Conservation (phyloP, 2,113 vertebrate genomes). For the Coregonus clupeaformis region DNA sequence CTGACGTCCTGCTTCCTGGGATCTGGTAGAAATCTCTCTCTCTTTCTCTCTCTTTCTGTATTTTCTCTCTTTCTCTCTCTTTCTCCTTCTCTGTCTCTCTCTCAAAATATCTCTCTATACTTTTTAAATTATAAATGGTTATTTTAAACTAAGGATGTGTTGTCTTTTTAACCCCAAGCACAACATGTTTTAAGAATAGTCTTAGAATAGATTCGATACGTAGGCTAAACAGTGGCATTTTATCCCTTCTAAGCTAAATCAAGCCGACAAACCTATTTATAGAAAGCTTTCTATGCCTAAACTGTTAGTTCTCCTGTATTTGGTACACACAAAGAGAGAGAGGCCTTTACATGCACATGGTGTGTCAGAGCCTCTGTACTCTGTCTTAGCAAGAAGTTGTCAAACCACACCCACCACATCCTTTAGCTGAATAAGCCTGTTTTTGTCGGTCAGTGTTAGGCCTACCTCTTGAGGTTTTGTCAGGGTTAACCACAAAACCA, state of each 20-base stretch:
- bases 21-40: not conserved
- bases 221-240: no score
- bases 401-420: constrained; percentile 26
- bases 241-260: no score
- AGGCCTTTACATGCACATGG: not conserved
- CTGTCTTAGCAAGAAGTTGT: not conserved
- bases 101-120: no score
- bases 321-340: not conserved
- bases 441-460: constrained; percentile 13
- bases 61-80: not conserved
- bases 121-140: no score
- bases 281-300: not conserved
- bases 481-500: constrained; percentile 29
- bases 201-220: not conserved
- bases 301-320: not conserved
- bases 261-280: not conserved
- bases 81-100: no score
- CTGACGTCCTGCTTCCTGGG: not conserved
- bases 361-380: not conserved
- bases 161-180: not conserved
- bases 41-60: not conserved
- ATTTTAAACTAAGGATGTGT: not conserved
- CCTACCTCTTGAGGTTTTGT: constrained; percentile 18
- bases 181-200: not conserved
- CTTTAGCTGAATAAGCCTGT: not conserved